Conservation (phyloP, 2,113 vertebrate species). For the Pao palembangensis region DNA sequence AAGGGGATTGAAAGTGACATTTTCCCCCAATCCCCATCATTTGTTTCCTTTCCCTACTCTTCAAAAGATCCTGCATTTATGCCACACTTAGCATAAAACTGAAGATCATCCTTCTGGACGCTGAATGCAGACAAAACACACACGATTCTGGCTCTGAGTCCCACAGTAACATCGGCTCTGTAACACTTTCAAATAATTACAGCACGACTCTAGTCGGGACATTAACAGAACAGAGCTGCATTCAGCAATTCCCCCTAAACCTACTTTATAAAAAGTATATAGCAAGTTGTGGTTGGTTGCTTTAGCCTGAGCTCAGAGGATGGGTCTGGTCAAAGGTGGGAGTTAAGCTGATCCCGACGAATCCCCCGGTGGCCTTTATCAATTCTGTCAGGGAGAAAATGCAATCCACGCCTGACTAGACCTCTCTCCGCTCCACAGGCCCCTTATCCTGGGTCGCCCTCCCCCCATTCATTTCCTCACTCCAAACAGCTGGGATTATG, state of each 20-base stretch:
- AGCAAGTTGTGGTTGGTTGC: constrained; percentile 6
- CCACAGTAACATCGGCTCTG: background rate
- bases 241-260: too few species aligned
- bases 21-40: constrained; percentile 14
- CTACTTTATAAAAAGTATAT: background rate
- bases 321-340: constrained; percentile 16
- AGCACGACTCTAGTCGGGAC: background rate
- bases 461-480: constrained; percentile 50
- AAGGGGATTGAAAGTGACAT: constrained; percentile 38
- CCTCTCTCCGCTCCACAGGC: constrained; percentile 21
- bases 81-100: background rate
- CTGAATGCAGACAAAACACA: too few species aligned
- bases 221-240: background rate
- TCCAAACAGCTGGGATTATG: constrained; percentile 50
- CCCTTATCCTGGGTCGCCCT: constrained; percentile 41
- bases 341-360: constrained; percentile 39
- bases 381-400: constrained; percentile 67
- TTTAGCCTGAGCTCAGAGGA: constrained; percentile 13
- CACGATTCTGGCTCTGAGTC: too few species aligned
- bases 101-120: background rate
- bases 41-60: constrained; percentile 12
- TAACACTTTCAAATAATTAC: background rate
- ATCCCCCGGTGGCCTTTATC: constrained; percentile 63
- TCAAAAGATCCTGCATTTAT: constrained; percentile 5
- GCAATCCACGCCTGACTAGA: constrained; percentile 62